Conservation (phyloP, 2,888 invertebrate species). For the Aphrophora alni region DNA sequence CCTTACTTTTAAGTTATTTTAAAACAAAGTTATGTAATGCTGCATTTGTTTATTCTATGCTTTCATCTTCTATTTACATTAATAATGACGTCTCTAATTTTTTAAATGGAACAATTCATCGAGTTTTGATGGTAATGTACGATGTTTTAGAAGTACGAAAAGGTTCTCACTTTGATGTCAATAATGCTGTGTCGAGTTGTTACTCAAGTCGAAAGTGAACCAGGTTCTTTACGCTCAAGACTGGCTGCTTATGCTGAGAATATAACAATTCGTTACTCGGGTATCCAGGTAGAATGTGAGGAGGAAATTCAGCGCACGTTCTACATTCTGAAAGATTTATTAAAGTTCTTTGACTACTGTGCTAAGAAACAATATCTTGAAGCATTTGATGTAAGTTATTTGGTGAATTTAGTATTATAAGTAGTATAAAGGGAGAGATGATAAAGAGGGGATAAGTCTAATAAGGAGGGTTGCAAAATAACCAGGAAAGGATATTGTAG, state of each 20-base stretch:
- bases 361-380: constrained; percentile 79
- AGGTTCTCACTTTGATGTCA: constrained; percentile 82
- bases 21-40: no score
- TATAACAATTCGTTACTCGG: constrained; percentile 61
- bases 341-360: constrained; percentile 89
- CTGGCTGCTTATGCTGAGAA: constrained; percentile 63
- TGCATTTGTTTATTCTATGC: no score
- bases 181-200: constrained; percentile 84
- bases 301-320: constrained; percentile 75
- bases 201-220: constrained; percentile 60
- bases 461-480: no score
- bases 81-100: no score
- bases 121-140: no score
- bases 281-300: constrained; percentile 42
- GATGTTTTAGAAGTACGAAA: constrained; percentile 77
- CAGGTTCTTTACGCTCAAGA: constrained; percentile 65
- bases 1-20: no score
- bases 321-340: constrained; percentile 79
- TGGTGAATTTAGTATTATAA: no score
- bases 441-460: no score
- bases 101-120: no score
- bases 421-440: no score
- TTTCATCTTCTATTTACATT: no score
- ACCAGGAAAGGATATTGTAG: no score
- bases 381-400: constrained; percentile 74